Percentiles rank a stretch among this genome's conserved stretches.
Conservation (phyloP, 2,113 vertebrate genomes). For the Lampris megalopsis region DNA sequence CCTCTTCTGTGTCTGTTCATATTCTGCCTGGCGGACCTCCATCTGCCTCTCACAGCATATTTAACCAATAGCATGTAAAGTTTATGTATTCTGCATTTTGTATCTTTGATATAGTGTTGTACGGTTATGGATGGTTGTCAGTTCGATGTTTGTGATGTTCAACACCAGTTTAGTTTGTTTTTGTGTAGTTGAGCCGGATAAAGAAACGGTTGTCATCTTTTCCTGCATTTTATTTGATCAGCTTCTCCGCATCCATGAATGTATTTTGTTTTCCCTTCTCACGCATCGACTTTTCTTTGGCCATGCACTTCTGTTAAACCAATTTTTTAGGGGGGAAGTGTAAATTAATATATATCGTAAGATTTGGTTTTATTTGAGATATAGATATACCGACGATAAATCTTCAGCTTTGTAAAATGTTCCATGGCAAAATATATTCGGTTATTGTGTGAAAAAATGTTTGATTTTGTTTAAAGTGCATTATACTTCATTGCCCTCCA, state of each 20-base stretch:
- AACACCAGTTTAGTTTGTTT: conserved; percentile 21
- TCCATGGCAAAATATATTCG: background rate
- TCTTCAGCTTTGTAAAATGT: conserved; percentile 31
- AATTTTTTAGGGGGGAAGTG: background rate
- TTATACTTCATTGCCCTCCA: conserved; percentile 3
- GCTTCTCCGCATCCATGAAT: conserved; percentile 31
- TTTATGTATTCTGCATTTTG: conserved; percentile 54
- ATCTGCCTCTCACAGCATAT: conserved; percentile 17
- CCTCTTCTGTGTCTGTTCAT: background rate
- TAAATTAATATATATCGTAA: background rate
- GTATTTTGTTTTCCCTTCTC: conserved; percentile 28
- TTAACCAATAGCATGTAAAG: conserved; percentile 59
- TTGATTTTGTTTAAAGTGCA: conserved; percentile 30
- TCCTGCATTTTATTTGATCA: background rate
- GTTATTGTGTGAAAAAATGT: background rate
- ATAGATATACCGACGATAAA: conserved; percentile 3
- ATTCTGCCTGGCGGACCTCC: background rate
- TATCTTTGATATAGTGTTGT: conserved; percentile 36
- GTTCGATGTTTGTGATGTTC: conserved; percentile 31
- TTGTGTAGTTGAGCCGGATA: conserved; percentile 1
- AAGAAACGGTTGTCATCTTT: conserved; percentile 5
- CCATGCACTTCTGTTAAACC: conserved; percentile 23
- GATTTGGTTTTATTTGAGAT: conserved; percentile 2
- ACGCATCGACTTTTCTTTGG: background rate
- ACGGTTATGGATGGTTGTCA: conserved; percentile 26